These are phyloP conservation scores for Platygyra sinensis DNA, from an alignment of 64 coral and sea anemone genomes.

Conservation along the genomic window DNA sequence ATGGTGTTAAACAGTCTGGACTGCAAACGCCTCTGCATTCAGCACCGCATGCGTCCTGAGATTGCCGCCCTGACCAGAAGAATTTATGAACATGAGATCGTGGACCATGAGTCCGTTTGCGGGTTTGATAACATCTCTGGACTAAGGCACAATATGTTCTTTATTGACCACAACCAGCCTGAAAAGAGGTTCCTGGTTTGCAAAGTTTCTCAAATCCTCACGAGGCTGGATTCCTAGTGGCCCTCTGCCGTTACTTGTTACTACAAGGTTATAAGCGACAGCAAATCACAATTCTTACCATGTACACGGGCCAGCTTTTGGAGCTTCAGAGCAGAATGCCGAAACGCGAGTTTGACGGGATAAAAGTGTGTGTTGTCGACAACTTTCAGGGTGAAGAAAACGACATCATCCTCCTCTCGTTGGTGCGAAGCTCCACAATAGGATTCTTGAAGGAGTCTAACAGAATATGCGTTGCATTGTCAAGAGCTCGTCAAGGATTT, in stretches of 20 bases:
- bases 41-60: slow-evolving; percentile 92
- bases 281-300: slow-evolving; percentile 83
- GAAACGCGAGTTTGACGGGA: slow-evolving; percentile 47
- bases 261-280: slow-evolving; percentile 62
- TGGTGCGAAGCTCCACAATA: slow-evolving; percentile 79
- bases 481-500: slow-evolving; percentile 51
- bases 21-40: slow-evolving; percentile 58
- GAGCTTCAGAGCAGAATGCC: slow-evolving; percentile 71
- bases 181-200: slow-evolving; percentile 49
- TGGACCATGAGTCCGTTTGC: slow-evolving; percentile 56
- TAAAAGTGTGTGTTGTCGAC: slow-evolving; percentile 77
- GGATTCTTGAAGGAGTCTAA: slow-evolving; percentile 69
- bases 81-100: slow-evolving; percentile 64
- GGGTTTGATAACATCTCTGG: slow-evolving; percentile 67
- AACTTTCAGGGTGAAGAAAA: slow-evolving; percentile 92
- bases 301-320: slow-evolving; percentile 82
- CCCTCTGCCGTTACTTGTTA: slow-evolving; percentile 72
- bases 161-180: slow-evolving; percentile 61
- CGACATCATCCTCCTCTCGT: slow-evolving; percentile 80
- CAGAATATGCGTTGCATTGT: slow-evolving; percentile 59
- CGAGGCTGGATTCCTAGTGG: slow-evolving; percentile 75
- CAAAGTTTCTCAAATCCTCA: slow-evolving; percentile 80
- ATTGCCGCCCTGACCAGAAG: slow-evolving; percentile 62
- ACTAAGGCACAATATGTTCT: slow-evolving; percentile 72
- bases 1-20: slow-evolving; percentile 69